These are phyloP conservation scores for Silurus aristotelis DNA, from an alignment of 2,797 vertebrate genomes.

Conservation along the genomic window DNA sequence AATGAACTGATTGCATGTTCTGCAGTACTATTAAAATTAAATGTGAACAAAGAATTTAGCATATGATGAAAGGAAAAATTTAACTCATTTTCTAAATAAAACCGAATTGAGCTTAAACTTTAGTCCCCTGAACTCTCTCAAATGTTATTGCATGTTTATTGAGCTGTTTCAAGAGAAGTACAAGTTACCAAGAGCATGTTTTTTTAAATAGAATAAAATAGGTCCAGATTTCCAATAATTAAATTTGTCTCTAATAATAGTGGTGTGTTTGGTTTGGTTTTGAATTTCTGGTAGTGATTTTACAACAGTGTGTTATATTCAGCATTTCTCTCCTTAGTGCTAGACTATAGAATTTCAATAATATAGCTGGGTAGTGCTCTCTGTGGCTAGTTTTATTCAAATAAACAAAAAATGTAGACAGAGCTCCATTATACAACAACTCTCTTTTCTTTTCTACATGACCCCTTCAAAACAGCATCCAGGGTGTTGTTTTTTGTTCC, in stretches of 20 bases:
- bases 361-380: slow-evolving; percentile 23
- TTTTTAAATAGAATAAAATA: no score
- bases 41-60: neutral
- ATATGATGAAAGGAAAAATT: neutral
- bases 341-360: slow-evolving; percentile 20
- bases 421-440: slow-evolving; percentile 47
- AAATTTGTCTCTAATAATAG: neutral
- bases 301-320: neutral
- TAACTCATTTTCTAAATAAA: neutral
- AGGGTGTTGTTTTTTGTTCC: slow-evolving; percentile 4
- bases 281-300: slow-evolving; percentile 7
- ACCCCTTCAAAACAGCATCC: slow-evolving; percentile 43
- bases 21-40: neutral
- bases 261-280: neutral
- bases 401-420: slow-evolving; percentile 58
- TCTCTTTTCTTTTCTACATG: slow-evolving; percentile 31
- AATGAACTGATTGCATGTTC: neutral
- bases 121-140: neutral
- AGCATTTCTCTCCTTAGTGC: slow-evolving; percentile 33
- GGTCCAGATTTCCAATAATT: neutral
- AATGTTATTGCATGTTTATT: neutral
- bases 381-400: slow-evolving; percentile 49
- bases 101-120: neutral
- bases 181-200: neutral
- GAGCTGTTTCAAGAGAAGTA: neutral